Conservation (phyloP, 64 coral and sea anemone genomes). For the Montipora capricornis region DNA sequence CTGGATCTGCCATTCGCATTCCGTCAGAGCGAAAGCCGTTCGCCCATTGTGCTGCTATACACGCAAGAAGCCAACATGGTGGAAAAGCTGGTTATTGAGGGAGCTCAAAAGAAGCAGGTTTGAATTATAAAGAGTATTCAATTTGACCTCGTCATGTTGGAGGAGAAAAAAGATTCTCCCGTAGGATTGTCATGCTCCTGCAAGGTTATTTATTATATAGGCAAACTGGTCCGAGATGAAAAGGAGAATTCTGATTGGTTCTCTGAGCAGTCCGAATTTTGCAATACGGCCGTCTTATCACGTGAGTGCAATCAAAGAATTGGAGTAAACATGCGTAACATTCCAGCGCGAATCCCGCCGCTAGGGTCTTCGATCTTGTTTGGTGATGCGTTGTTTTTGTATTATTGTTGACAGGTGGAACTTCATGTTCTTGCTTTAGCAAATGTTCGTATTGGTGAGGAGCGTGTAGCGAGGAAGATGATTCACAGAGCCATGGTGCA, state of each 20-base stretch:
- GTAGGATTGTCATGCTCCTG: no score
- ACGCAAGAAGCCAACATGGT: constrained; percentile 88
- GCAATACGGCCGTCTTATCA: no score
- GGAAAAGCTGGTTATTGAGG: constrained; percentile 86
- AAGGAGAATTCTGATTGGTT: no score
- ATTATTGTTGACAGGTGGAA: constrained; percentile 72
- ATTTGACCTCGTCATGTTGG: no score
- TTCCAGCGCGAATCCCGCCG: no score
- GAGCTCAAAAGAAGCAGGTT: constrained; percentile 90
- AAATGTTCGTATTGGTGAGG: constrained; percentile 74
- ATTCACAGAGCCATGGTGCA: constrained; percentile 96
- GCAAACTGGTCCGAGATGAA: no score
- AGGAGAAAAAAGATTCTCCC: no score
- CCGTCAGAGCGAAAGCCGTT: constrained; percentile 93
- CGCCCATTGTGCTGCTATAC: constrained; percentile 92
- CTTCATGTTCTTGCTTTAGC: constrained; percentile 78
- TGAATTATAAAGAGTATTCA: neutral
- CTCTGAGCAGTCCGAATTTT: no score
- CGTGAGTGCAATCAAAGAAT: no score
- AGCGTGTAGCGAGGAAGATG: constrained; percentile 82
- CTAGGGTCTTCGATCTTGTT: no score
- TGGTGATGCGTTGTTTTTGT: neutral
- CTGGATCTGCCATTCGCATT: constrained; percentile 87
- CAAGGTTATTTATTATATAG: no score
- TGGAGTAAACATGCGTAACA: no score